phyloP scores from a whole-genome alignment of 1,140 invertebrate species.

The Aradophagus sp. region DNA sequence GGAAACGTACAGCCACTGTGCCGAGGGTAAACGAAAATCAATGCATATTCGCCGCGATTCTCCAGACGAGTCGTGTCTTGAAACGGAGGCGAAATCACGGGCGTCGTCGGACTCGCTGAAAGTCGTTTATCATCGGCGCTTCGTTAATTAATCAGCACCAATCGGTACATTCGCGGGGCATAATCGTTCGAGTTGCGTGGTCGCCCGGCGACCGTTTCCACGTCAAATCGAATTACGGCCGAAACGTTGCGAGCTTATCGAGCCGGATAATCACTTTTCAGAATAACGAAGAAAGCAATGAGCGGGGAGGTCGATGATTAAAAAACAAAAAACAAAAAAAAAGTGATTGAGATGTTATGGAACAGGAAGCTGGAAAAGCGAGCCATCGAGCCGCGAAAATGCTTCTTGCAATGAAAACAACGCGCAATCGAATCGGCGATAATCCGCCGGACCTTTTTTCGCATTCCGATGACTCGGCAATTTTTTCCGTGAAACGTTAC shows the following conservation, averaged over 20 bases:
- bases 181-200: conserved; percentile 18
- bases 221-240: conserved; percentile 31
- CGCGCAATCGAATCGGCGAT: conserved; percentile 45
- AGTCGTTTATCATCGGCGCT: conserved; percentile 25
- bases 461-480: conserved; percentile 30
- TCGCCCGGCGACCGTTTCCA: neutral
- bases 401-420: conserved; percentile 46
- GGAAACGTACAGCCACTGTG: conserved; percentile 46
- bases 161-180: neutral
- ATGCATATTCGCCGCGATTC: conserved; percentile 60
- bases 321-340: conserved; percentile 25
- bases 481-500: too few relatives aligned
- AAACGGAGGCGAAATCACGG: conserved; percentile 49
- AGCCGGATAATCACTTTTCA: conserved; percentile 43
- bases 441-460: conserved; percentile 43
- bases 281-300: conserved; percentile 36
- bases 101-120: conserved; percentile 23
- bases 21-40: conserved; percentile 70
- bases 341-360: conserved; percentile 38
- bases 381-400: conserved; percentile 50
- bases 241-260: conserved; percentile 25
- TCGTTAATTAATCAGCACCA: conserved; percentile 26
- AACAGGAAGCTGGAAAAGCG: conserved; percentile 49
- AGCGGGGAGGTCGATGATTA: conserved; percentile 12
- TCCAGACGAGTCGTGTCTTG: conserved; percentile 46